Evolutionary conservation across 2,113 vertebrate species (phyloP), one percentile per base, ranked within the genome.

Genomic region (Bambusicola thoracicus): DNA sequence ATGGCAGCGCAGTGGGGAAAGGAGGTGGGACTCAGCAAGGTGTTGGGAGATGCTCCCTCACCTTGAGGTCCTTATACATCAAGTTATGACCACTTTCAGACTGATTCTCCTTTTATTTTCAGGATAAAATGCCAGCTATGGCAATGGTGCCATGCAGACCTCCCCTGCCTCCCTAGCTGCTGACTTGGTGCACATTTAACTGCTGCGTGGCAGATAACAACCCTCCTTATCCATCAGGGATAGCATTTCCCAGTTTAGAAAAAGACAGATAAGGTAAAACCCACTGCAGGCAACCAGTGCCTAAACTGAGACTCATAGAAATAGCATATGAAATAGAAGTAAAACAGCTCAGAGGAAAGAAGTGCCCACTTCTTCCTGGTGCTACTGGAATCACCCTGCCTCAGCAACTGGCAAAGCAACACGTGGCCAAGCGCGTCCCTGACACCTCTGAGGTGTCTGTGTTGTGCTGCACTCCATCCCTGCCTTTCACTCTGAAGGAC

Each of bases 311-410:
- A 85, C 82, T 69, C 76, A 94, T 30, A 91, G 67, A 46, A 82
- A 62, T 24, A 8, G 36, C 8, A 22, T 21, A 51, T 93, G 59
- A 85, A 95, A 87, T 30, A 85, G 66, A 78, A 89, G 61, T 48
- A 25, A 91, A 92, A 85, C 18, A 81, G 78, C 81, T 93, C 65
- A 63, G 75, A 80, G 93, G 75, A 66, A 87, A 82, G 34, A 70
- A 74, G 87, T 9, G 85, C 80, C 63, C 55, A 4, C 48, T 90
- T 83, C 75, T 90, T 75, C 75, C 65, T 30, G 51, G 46, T 1
- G 8, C 61, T 63, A 91, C 59, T 87, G 85, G 80, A 89, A 72
- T 63, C 1, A 0, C 29, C 44, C 27, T 80, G 89, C 67, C 44
- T 87, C 5, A 38, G 55, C 3, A 2, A 66, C 65, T 58, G 78